Evolutionary conservation across 2,888 invertebrate genomes (phyloP).

Genomic region (Serripes groenlandicus): DNA sequence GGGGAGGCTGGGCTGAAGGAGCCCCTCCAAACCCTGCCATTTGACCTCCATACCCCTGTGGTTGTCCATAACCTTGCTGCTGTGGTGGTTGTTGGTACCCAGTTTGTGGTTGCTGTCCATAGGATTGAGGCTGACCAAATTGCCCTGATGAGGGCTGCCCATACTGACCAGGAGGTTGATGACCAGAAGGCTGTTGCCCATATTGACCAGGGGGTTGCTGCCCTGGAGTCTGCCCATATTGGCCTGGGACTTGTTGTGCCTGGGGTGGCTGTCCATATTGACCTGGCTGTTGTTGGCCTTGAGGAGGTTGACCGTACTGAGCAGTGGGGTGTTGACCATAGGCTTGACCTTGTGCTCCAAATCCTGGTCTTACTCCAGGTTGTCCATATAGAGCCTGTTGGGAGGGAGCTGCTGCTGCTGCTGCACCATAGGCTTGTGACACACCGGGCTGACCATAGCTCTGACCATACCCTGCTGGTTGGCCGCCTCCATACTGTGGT

Average conservation of each 20-base stretch:
- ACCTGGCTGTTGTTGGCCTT: conserved; percentile 35
- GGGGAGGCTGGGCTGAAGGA: conserved; percentile 73
- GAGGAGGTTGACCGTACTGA: conserved; percentile 51
- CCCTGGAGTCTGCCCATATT: conserved; percentile 48
- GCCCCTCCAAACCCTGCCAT: conserved; percentile 68
- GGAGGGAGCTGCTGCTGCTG: conserved; percentile 41
- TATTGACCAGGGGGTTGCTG: conserved; percentile 55
- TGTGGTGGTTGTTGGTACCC: conserved; percentile 52
- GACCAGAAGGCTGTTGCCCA: conserved; percentile 25
- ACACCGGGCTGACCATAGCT: conserved; percentile 28
- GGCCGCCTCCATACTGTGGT: not conserved
- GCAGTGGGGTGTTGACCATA: conserved; percentile 43
- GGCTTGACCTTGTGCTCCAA: conserved; percentile 62
- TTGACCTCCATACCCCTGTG: conserved; percentile 64
- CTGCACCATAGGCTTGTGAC: conserved; percentile 30
- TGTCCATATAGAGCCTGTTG: conserved; percentile 29
- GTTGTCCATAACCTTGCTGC: conserved; percentile 52
- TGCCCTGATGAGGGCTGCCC: conserved; percentile 43
- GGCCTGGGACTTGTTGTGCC: conserved; percentile 18
- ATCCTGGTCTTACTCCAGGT: conserved; percentile 53
- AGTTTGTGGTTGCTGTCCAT: conserved; percentile 61
- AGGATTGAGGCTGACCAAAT: conserved; percentile 61
- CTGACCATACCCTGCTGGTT: not conserved
- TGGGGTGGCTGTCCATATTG: conserved; percentile 59
- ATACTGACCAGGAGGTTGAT: conserved; percentile 49